Percentiles rank a stretch among this genome's conserved stretches.
These are phyloP conservation scores for Drosophila sp. DNA, from an alignment of 1,140 invertebrate species.

Conservation along the genomic window DNA sequence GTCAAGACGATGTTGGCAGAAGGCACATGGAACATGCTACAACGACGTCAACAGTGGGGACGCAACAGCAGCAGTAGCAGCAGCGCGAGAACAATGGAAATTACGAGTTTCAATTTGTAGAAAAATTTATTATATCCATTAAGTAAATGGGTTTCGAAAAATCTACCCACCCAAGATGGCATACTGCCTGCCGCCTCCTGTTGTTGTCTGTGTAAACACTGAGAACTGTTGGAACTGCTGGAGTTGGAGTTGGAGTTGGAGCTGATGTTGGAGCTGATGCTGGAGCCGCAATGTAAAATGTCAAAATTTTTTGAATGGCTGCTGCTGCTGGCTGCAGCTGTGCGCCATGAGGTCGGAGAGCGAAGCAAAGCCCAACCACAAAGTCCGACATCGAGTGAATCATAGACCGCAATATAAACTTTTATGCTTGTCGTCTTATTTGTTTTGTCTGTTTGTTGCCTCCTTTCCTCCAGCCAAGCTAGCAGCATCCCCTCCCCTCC, in stretches of 20 bases:
- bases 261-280: constrained; percentile 26
- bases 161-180: constrained; percentile 47
- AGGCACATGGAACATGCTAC: constrained; percentile 4
- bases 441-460: constrained; percentile 74
- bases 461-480: background rate
- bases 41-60: constrained; percentile 1
- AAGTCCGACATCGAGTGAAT: constrained; percentile 55
- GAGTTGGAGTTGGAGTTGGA: constrained; percentile 22
- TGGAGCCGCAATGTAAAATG: constrained; percentile 61
- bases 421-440: constrained; percentile 79
- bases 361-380: constrained; percentile 49
- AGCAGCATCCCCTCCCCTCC: constrained; percentile 16
- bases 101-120: constrained; percentile 82
- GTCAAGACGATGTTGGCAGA: constrained; percentile 11
- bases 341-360: constrained; percentile 31
- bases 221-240: constrained; percentile 27
- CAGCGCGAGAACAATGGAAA: constrained; percentile 79
- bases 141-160: constrained; percentile 82
- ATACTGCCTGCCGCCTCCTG: constrained; percentile 28
- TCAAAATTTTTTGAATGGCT: constrained; percentile 77
- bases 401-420: constrained; percentile 81
- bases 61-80: constrained; percentile 23
- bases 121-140: constrained; percentile 82
- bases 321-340: constrained; percentile 58
- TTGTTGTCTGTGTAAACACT: constrained; percentile 59